Evolutionary conservation across 2,797 vertebrate genomes (phyloP).

Genomic region (Anguilla obscura): DNA sequence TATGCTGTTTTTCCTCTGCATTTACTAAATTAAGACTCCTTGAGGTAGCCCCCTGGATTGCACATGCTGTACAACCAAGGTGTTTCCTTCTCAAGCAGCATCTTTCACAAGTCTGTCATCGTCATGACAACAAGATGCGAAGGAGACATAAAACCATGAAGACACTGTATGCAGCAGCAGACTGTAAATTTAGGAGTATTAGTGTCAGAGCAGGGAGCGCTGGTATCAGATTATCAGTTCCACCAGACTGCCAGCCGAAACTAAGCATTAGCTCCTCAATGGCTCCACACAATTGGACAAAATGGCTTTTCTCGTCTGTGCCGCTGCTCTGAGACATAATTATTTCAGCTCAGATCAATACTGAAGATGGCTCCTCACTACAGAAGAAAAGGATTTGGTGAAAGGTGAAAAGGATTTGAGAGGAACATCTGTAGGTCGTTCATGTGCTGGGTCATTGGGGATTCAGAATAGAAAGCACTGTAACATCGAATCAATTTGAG

Average conservation of each 20-base stretch:
- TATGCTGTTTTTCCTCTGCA: background rate
- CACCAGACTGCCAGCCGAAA: background rate
- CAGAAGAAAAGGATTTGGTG: background rate
- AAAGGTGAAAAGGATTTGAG: background rate
- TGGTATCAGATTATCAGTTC: background rate
- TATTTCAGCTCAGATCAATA: background rate
- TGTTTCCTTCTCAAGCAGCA: background rate
- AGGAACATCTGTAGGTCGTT: background rate
- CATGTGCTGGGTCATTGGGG: background rate
- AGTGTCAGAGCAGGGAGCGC: background rate
- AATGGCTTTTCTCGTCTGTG: background rate
- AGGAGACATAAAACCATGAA: background rate
- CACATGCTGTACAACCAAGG: background rate
- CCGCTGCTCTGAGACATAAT: background rate
- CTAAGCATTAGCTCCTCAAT: slow-evolving; percentile 4
- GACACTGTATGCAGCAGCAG: background rate
- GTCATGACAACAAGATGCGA: background rate
- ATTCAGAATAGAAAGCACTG: too few species aligned
- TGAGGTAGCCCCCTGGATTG: background rate
- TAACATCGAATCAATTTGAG: background rate
- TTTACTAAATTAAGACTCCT: background rate
- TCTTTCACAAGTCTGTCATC: background rate
- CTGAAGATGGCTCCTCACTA: background rate
- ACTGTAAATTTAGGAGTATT: background rate
- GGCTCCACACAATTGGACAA: background rate